phyloP scores from a whole-genome alignment of 35 echinoderm and acorn worm genomes.

The Ophiothrix spiculata region DNA sequence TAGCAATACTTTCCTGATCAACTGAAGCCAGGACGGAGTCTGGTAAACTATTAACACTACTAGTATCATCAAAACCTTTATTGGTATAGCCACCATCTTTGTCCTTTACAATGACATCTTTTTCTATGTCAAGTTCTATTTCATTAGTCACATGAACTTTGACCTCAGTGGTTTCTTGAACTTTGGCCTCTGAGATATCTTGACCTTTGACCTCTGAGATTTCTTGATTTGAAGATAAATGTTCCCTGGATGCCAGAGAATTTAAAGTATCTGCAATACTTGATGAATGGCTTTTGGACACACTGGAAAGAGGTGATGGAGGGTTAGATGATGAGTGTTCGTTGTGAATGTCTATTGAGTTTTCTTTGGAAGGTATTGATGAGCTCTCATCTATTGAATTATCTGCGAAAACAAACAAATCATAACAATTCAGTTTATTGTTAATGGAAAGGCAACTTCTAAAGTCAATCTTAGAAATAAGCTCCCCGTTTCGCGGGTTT shows the following conservation, averaged over 20 bases:
- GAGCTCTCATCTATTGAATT: background rate
- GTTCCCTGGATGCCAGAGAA: background rate
- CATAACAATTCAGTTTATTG: too few species aligned
- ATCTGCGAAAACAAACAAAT: background rate
- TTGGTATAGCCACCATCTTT: background rate
- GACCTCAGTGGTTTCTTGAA: too few species aligned
- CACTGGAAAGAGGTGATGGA: background rate
- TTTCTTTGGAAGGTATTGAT: background rate
- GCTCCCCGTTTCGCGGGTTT: too few species aligned
- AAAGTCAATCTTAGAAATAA: too few species aligned
- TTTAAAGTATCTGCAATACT: background rate
- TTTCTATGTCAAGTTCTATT: background rate
- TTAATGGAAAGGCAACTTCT: too few species aligned
- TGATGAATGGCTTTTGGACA: background rate
- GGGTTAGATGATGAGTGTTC: background rate
- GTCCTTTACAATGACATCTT: background rate
- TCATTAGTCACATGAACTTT: background rate
- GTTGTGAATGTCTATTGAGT: background rate
- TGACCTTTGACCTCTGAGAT: too few species aligned
- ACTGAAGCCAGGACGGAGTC: background rate
- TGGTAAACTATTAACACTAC: background rate
- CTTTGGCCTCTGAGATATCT: too few species aligned
- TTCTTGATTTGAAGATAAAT: background rate
- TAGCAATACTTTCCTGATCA: conserved; percentile 4
- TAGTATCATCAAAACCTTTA: background rate